These are phyloP conservation scores for Xestia xanthographa DNA, from an alignment of 2,888 invertebrate genomes.

Conservation along the genomic window DNA sequence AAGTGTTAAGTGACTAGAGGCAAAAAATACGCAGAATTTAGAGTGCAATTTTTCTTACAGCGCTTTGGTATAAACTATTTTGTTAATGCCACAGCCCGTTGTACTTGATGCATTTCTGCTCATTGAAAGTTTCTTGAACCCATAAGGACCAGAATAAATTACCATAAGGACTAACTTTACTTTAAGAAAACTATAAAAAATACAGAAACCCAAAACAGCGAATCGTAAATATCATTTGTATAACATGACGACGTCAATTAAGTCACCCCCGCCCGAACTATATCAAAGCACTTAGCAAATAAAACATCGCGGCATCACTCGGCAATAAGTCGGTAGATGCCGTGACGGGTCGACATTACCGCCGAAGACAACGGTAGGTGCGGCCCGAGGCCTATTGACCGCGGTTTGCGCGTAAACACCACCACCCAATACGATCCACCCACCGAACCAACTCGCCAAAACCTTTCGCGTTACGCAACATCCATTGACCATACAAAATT, in stretches of 20 bases:
- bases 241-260: constrained; percentile 86
- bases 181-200: constrained; percentile 30
- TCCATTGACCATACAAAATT: constrained; percentile 66
- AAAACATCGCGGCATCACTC: constrained; percentile 80
- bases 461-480: constrained; percentile 50
- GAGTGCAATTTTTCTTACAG: neutral
- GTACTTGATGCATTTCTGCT: neutral
- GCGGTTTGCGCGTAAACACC: constrained; percentile 88
- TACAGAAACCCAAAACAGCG: constrained; percentile 60
- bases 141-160: neutral
- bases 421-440: constrained; percentile 73
- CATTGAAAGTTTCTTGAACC: neutral
- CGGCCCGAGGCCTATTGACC: constrained; percentile 88
- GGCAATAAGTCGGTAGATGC: constrained; percentile 86
- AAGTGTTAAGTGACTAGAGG: neutral
- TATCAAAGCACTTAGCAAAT: constrained; percentile 87
- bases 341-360: constrained; percentile 87
- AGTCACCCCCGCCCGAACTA: constrained; percentile 78
- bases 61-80: neutral
- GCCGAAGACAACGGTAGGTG: constrained; percentile 86
- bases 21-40: neutral
- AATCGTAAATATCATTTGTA: constrained; percentile 79
- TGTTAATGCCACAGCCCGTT: too few species aligned
- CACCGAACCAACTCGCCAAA: constrained; percentile 56
- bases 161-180: neutral